Base-by-base conservation (phyloP, 2,113 vertebrate genomes). In the Oncorhynchus mykiss region DNA sequence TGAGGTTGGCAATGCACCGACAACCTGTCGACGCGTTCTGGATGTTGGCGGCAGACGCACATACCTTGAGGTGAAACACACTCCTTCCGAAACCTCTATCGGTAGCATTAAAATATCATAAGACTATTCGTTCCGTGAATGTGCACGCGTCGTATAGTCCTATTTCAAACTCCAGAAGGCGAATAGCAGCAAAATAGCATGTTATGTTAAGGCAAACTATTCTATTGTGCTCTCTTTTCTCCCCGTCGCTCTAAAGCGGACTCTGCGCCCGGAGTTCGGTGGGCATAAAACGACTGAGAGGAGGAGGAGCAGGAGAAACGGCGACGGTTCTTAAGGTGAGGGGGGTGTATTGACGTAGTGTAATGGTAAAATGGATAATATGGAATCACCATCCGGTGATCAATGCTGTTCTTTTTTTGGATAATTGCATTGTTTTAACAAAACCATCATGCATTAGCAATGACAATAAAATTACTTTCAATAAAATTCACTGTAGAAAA, bases 11-110 rank as follows among this genome's bases (percentile, higher is more conserved):
- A 67, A 29, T 5, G 64, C 54, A 74, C 75, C 39, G 78, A 72
- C 85, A 88, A 90, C 91, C 84, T 88, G 84, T 73, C 82, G 75
- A 29, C 59, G 71, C 77, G 76, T 80, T 79, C 60, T 81, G 54
- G 82, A 77, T 57, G 76, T 48, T 24, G 31, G 59, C 18, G 18
- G 76, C 57, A n/a, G 31, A 48, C 18, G 18, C 27, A 65, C 82
- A 70, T 91, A 94, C 93, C 93, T 94, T 87, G 91, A 91, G 84
- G 91, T 92, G 88, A 93, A 94, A 91, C 92, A 93, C 92, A 93
- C 91, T 90, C 91, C 92, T 91, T 82, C 92, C 77, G 90, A 88
- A 86, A 90, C 89, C 91, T 94, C 93, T 84, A 91, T 94, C 74
- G 93, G 93, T 89, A 93, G 92, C 93, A 94, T 94, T 82, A 90